Conservation (phyloP, 2,888 invertebrate species). For the Chymomyza fuscimana region DNA sequence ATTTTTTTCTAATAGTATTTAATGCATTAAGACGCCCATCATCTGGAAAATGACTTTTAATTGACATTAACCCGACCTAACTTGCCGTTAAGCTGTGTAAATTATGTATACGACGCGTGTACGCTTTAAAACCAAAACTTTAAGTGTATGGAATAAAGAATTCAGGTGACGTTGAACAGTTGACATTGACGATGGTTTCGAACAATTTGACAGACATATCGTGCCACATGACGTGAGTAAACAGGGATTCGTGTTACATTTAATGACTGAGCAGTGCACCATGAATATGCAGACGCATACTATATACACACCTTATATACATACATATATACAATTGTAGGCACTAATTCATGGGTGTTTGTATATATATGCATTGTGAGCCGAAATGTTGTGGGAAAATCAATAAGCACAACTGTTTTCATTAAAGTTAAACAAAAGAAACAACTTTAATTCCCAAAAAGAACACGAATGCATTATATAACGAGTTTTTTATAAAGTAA, state of each 20-base stretch:
- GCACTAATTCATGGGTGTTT: neutral
- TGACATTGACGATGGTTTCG: constrained; percentile 1
- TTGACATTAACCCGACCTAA: constrained; percentile 18
- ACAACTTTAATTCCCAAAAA: neutral
- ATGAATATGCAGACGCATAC: neutral
- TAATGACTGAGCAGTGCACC: constrained; percentile 43
- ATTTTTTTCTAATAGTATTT: constrained; percentile 9
- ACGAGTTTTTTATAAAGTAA: neutral
- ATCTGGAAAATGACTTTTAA: constrained; percentile 38
- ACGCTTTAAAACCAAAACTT: constrained; percentile 43
- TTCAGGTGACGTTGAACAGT: constrained; percentile 1
- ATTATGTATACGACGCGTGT: constrained; percentile 21
- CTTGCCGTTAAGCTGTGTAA: constrained; percentile 3
- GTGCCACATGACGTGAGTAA: constrained; percentile 37
- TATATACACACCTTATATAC: neutral
- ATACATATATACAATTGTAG: neutral
- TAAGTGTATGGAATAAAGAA: neutral
- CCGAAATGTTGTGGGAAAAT: constrained; percentile 40
- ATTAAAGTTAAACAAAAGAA: constrained; percentile 45
- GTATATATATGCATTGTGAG: too few species aligned
- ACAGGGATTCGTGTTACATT: constrained; percentile 42
- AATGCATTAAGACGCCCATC: constrained; percentile 20
- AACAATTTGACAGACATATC: constrained; percentile 55
- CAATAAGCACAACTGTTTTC: constrained; percentile 48
- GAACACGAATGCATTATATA: neutral